phyloP scores from a whole-genome alignment of 2,888 invertebrate species.

The Cephus pygmeus region DNA sequence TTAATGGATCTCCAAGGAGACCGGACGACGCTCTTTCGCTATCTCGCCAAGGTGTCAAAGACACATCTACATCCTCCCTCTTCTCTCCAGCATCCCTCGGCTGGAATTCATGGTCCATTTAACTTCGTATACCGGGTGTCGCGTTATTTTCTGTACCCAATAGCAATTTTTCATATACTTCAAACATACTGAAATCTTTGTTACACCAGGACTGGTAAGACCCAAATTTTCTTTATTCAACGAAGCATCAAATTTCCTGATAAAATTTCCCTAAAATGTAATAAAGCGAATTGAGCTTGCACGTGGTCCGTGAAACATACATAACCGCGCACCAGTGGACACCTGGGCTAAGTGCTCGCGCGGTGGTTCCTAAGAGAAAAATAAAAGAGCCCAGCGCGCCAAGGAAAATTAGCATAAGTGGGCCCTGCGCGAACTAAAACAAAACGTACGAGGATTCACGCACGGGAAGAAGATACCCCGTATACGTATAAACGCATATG shows the following conservation, averaged over 20 bases:
- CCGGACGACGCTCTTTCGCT: conserved; percentile 3
- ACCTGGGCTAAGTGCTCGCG: conserved; percentile 46
- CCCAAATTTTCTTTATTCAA: fast-evolving
- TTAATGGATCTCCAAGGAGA: conserved; percentile 32
- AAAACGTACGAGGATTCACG: conserved; percentile 19
- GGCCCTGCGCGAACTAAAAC: conserved; percentile 23
- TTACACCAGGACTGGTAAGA: neutral
- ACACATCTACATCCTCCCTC: conserved; percentile 26
- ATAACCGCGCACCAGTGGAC: conserved; percentile 30
- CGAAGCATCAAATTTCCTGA: neutral
- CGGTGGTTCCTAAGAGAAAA: conserved; percentile 23
- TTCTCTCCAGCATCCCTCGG: conserved; percentile 16
- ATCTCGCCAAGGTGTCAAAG: conserved; percentile 20
- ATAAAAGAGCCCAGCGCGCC: conserved; percentile 22
- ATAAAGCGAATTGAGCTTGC: conserved; percentile 10
- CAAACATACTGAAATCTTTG: neutral
- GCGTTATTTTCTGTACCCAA: neutral
- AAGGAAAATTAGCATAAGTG: conserved; percentile 45
- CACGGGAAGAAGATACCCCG: conserved; percentile 7
- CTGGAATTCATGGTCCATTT: neutral
- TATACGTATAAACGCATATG: neutral
- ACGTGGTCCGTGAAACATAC: conserved; percentile 19
- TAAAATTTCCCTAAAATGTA: neutral
- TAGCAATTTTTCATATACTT: conserved; percentile 9
- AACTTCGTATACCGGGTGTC: neutral